Evolutionary conservation across 2,797 vertebrate species (phyloP), one percentile per base, ranked within the genome.

Genomic region (Sorex maritimensis): DNA sequence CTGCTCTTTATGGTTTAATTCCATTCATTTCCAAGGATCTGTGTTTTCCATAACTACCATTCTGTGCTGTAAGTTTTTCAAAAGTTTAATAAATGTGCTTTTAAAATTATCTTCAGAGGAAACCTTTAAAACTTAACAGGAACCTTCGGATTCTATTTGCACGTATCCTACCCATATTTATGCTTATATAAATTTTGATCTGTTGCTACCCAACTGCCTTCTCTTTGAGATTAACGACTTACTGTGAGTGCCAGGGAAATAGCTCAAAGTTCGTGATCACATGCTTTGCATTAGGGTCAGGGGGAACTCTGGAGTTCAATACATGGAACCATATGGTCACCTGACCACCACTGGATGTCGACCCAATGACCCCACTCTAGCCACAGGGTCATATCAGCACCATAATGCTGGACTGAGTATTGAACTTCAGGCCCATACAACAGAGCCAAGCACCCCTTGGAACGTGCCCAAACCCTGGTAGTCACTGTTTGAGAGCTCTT

Each of bases 51-150:
- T 61, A 30, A 15, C 6, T 1, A 5, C 23, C 15, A 83, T 81
- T 71, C 9, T 71, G 12, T 77, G 28, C 21, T 61, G 10, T 61
- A 74, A 38, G 24, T 28, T 67, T 91, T 75, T 81, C 17, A 44
- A 46, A 89, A 30, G 15, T 24, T 87, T 87, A 12, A 28, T 30
- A 11, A 79, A 41, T 84, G 89, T 86, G 63, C 21, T 79, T 77
- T 44, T 26, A 0, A 55, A 58, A 23, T 13, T 15, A 67, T 74
- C 38, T 94, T 92, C 80, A 8, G 75, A 81, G 8, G 12, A 1
- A 9, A 19, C 68, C 21, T 46, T 77, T 83, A 2, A 68, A 28
- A 17, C 14, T 72, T 73, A 52, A 10, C 3, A 2, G 8, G 7
- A 63, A 34, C 38, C 28, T 6, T 82, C 17, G 46, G 44, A 6